Conservation (phyloP, 2,888 invertebrate genomes). For the Temnothorax ravouxi region DNA sequence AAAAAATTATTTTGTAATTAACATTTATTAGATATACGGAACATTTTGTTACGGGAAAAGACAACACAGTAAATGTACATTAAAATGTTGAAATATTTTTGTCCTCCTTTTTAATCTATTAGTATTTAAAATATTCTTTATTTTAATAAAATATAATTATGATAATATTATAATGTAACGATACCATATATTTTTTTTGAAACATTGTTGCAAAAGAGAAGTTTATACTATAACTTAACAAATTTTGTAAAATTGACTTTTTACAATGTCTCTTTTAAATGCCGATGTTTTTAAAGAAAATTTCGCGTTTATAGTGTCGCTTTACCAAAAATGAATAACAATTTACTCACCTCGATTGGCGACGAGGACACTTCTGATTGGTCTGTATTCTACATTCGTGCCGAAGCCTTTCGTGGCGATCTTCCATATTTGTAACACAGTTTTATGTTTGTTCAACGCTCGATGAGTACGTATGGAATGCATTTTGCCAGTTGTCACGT, state of each 20-base stretch:
- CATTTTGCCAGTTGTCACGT: constrained; percentile 74
- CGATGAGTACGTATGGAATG: constrained; percentile 80
- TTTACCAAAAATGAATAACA: not conserved
- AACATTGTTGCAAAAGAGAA: not conserved
- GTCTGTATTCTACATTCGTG: constrained; percentile 91
- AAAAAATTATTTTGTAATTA: not conserved
- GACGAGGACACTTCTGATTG: constrained; percentile 97
- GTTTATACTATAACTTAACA: not conserved
- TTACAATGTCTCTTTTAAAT: not conserved
- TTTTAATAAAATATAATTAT: not conserved
- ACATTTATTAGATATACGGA: not conserved
- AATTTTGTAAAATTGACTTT: constrained; percentile 1
- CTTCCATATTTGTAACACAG: constrained; percentile 77
- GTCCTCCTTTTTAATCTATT: not conserved
- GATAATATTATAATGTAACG: not conserved
- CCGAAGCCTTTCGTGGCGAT: constrained; percentile 77
- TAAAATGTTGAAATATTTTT: not conserved
- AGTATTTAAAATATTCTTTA: not conserved
- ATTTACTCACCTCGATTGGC: constrained; percentile 93
- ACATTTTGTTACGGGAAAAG: not conserved
- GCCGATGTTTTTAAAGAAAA: not conserved
- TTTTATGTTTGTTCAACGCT: constrained; percentile 78
- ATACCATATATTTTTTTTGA: not conserved
- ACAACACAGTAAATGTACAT: not conserved
- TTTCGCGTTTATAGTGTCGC: not conserved